These are phyloP conservation scores for Chymomyza costata DNA, from an alignment of 1,140 invertebrate genomes.

Conservation along the genomic window DNA sequence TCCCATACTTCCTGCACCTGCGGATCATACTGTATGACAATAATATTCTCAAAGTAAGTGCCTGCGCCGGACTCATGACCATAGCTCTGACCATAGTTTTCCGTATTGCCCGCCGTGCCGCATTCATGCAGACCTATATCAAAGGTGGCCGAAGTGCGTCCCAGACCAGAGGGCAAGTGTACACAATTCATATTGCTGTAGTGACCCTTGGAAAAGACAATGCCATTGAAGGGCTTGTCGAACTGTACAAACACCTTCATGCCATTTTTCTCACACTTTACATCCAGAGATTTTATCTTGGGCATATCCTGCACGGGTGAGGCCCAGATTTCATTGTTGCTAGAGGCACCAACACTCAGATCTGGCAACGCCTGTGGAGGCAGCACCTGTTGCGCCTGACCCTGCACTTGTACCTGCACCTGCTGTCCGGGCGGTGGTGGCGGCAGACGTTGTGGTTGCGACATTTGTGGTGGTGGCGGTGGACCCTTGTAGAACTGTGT, in stretches of 20 bases:
- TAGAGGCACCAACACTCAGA: constrained; percentile 60
- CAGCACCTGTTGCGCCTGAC: constrained; percentile 66
- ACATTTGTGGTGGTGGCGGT: constrained; percentile 79
- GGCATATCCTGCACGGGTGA: constrained; percentile 89
- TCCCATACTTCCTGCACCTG: constrained; percentile 98
- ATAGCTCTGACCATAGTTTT: constrained; percentile 89
- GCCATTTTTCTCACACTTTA: constrained; percentile 94
- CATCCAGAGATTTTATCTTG: constrained; percentile 92
- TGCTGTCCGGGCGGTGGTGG: constrained; percentile 77
- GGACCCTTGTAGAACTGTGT: constrained; percentile 81
- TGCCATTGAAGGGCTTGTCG: constrained; percentile 95
- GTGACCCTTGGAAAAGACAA: constrained; percentile 94
- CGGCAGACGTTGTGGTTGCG: constrained; percentile 75
- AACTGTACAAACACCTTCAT: constrained; percentile 96
- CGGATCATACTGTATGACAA: constrained; percentile 95
- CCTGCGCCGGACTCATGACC: constrained; percentile 90
- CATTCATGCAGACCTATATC: constrained; percentile 94
- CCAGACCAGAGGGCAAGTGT: constrained; percentile 90
- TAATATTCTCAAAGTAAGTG: constrained; percentile 96
- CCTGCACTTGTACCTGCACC: constrained; percentile 77
- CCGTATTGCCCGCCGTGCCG: constrained; percentile 92
- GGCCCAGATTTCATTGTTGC: constrained; percentile 87
- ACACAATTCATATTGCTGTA: constrained; percentile 95
- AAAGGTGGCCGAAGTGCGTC: constrained; percentile 89
- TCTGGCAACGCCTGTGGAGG: constrained; percentile 47